Percentiles rank a stretch among this genome's conserved stretches.
These are phyloP conservation scores for Mesoligia furuncula DNA, from an alignment of 2,888 invertebrate species.

Conservation along the genomic window DNA sequence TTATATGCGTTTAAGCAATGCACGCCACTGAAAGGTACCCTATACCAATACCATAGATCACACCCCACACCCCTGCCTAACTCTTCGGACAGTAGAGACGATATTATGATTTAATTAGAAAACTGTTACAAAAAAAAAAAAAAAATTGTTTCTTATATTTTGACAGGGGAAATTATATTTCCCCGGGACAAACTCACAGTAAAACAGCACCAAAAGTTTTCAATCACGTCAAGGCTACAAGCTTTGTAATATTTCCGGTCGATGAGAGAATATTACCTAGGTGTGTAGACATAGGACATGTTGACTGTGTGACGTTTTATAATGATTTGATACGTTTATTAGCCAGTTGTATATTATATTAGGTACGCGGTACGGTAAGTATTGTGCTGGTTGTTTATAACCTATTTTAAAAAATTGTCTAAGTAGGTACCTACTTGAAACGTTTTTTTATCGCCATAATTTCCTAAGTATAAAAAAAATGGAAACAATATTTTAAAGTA, in stretches of 20 bases:
- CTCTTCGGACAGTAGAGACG: not conserved
- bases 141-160: not conserved
- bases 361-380: slow-evolving; percentile 55
- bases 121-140: not conserved
- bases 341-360: slow-evolving; percentile 75
- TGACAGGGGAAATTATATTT: not conserved
- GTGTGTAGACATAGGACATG: slow-evolving; percentile 74
- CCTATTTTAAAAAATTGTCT: not conserved
- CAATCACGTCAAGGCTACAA: slow-evolving; percentile 40
- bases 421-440: not conserved
- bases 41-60: not conserved
- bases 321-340: slow-evolving; percentile 75
- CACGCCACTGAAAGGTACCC: no score
- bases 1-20: no score
- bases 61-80: not conserved
- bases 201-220: slow-evolving; percentile 39
- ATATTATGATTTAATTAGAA: not conserved
- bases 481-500: not conserved
- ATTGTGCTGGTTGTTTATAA: slow-evolving; percentile 46
- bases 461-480: no score
- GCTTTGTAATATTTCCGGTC: slow-evolving; percentile 73
- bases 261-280: slow-evolving; percentile 82
- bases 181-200: not conserved
- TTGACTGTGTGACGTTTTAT: slow-evolving; percentile 76
- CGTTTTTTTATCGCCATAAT: no score